Base-by-base conservation (phyloP, 2,113 vertebrate genomes). In the Odobenus rosmarus region DNA sequence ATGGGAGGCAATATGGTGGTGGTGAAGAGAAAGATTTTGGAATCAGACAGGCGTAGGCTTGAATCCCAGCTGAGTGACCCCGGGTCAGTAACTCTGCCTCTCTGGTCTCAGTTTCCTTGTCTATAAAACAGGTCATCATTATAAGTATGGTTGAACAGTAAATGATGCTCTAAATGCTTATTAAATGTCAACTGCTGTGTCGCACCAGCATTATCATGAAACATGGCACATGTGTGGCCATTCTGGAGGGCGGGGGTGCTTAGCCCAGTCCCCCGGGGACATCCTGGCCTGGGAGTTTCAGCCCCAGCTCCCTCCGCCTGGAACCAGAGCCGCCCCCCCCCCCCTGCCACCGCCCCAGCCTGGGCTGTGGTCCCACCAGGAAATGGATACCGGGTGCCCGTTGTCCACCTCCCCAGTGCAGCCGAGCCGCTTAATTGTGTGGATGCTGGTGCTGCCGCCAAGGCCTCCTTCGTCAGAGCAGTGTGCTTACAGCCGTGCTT, bases 391-490 rank as follows among this genome's bases (percentile, higher is more conserved):
- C 21, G 16, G 42, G 18, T 4, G 28, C 23, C 87, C 64, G 55
- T 79, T 55, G 33, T 51, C 95, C 74, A 33, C 53, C 15, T 46
- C 90, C 74, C 64, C 5, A 16, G 81, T 24, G 2, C 81, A 13
- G 31, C 15, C 3, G 49, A 53, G 69, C 15, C 4, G 61, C 74
- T 82, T 97, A 95, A 96, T 95, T 94, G 76, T 46, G 6, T 49
- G 81, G 82, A 67, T 59, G 69, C 6, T 64, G 71, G 53, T 88
- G 88, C 94, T 57, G 97, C 95, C 77, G 83, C 96, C 97, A 97
- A 97, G 94, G 57, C 81, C 90, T 85, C 33, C 72, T 13, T 95
- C 93, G 74, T 98, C 77, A n/a, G 93, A 97, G 67, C 98, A 80
- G 4, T 8, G 88, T 94, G 95, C 39, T 95, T 93, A 95, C 95